Percentiles rank a stretch among this genome's conserved stretches.
Evolutionary conservation across 2,113 vertebrate genomes (phyloP).

Genomic region (Clarias batrachus): DNA sequence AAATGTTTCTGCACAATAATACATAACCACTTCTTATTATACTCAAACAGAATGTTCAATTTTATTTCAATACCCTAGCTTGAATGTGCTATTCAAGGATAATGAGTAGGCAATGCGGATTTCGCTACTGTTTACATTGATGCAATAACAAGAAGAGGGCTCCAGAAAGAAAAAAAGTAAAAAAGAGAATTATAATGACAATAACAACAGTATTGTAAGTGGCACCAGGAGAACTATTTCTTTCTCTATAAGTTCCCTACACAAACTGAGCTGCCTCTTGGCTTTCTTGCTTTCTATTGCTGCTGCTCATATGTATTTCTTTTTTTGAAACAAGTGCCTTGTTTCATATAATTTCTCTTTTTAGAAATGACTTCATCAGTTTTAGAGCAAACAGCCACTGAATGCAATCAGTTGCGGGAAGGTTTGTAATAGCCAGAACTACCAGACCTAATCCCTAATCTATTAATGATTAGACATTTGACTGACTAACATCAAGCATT

Average conservation of each 20-base stretch:
- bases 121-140: not conserved
- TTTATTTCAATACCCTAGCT: not conserved
- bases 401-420: conserved; percentile 55
- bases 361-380: conserved; percentile 55
- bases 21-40: conserved; percentile 1
- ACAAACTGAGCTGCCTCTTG: conserved; percentile 8
- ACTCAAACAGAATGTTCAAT: not conserved
- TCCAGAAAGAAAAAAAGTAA: not conserved
- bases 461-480: conserved; percentile 31
- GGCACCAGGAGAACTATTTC: conserved; percentile 12
- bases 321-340: conserved; percentile 30
- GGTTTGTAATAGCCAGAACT: conserved; percentile 56
- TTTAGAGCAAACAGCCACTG: conserved; percentile 55
- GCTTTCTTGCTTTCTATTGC: not conserved
- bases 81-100: conserved; percentile 1
- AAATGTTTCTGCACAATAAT: not conserved
- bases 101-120: not conserved
- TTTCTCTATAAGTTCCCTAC: conserved; percentile 2
- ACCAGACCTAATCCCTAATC: conserved; percentile 24
- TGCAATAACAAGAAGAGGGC: not conserved
- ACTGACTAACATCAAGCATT: conserved; percentile 10
- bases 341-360: conserved; percentile 56
- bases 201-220: not conserved
- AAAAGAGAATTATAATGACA: not conserved
- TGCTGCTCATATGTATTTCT: conserved; percentile 15